These are phyloP conservation scores for Melanerpes formicivorus DNA, from an alignment of 2,113 vertebrate genomes.

Conservation along the genomic window DNA sequence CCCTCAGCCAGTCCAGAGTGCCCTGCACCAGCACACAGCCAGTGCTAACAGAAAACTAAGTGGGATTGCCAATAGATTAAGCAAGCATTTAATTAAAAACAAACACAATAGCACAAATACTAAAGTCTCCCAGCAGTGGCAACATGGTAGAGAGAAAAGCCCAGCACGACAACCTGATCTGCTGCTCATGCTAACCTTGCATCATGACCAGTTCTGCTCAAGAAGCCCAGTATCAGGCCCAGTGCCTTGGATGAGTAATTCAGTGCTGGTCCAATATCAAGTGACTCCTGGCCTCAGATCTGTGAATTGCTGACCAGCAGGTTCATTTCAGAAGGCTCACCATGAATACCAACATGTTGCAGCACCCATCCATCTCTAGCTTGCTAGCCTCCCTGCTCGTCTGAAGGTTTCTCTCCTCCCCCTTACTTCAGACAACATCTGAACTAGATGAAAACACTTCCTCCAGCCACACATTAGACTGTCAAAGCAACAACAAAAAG, in stretches of 20 bases:
- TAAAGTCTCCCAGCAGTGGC: not conserved
- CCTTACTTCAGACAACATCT: not conserved
- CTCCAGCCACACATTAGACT: not conserved
- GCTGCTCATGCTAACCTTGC: not conserved
- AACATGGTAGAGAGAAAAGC: not conserved
- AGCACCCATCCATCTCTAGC: not conserved
- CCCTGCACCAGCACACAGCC: not conserved
- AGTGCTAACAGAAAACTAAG: not conserved
- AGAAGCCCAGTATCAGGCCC: not conserved
- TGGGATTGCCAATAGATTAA: not conserved
- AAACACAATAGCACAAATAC: not conserved
- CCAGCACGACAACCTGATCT: rapidly evolving
- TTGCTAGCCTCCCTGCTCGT: not conserved
- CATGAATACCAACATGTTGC: not conserved
- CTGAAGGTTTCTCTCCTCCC: not conserved
- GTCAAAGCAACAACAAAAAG: not conserved
- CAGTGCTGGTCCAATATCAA: not conserved
- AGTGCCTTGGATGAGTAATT: not conserved
- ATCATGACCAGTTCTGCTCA: not conserved
- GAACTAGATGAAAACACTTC: not conserved
- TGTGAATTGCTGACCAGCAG: not conserved
- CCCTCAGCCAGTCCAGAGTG: no score
- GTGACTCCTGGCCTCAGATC: not conserved
- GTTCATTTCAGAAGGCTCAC: not conserved
- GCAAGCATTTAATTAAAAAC: not conserved